phyloP scores from a whole-genome alignment of 2,797 vertebrate genomes.

The Helarctos malayanus region DNA sequence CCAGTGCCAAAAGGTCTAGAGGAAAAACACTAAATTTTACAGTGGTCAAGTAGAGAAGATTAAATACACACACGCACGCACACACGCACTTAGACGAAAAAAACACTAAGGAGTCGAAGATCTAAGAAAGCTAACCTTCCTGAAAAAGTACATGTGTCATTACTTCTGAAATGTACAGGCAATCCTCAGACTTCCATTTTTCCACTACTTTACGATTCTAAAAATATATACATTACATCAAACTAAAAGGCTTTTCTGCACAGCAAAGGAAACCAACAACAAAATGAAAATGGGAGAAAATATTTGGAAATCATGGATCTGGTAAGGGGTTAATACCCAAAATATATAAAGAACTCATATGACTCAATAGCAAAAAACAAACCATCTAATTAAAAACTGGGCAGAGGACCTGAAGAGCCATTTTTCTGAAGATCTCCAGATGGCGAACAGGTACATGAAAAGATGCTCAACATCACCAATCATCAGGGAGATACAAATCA shows the following conservation, averaged over 20 bases:
- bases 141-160: neutral
- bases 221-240: neutral
- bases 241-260: neutral
- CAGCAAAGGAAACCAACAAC: neutral
- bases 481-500: neutral
- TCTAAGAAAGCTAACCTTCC: neutral
- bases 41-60: neutral
- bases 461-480: neutral
- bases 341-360: neutral
- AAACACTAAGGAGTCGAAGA: conserved; percentile 1
- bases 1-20: conserved; percentile 94
- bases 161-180: conserved; percentile 36
- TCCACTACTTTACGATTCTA: conserved; percentile 17
- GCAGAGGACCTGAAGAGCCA: neutral
- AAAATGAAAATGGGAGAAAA: neutral
- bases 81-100: neutral
- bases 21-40: conserved; percentile 51
- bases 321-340: neutral
- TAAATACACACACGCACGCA: neutral
- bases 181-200: conserved; percentile 2
- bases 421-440: neutral
- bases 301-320: neutral
- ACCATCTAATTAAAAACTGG: neutral
- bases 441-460: neutral
- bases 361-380: neutral